Evolutionary conservation across 2,888 invertebrate genomes (phyloP).

Genomic region (Bhutanitis thaidina): DNA sequence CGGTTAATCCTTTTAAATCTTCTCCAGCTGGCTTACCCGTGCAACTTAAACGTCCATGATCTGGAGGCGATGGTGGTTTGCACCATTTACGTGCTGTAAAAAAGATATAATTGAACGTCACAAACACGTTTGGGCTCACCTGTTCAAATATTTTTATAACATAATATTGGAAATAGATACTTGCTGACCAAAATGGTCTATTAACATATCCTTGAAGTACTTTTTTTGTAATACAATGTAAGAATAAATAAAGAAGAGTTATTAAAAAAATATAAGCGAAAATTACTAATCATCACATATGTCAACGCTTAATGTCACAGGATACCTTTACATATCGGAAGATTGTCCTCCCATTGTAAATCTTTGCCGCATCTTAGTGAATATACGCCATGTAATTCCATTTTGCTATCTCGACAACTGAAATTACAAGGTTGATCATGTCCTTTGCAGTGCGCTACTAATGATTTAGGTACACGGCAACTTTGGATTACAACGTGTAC

Average conservation of each 20-base stretch:
- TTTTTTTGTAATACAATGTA: too few species aligned
- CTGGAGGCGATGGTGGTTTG: constrained; percentile 44
- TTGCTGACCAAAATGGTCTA: too few species aligned
- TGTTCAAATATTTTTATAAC: too few species aligned
- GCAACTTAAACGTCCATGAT: constrained; percentile 56
- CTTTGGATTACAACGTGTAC: constrained; percentile 61
- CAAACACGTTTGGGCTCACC: too few species aligned
- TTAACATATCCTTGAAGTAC: too few species aligned
- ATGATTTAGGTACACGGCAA: constrained; percentile 57
- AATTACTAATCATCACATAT: too few species aligned
- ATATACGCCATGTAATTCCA: constrained; percentile 45
- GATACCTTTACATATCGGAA: constrained; percentile 59
- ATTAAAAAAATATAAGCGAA: too few species aligned
- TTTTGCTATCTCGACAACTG: constrained; percentile 49
- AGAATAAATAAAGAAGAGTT: too few species aligned
- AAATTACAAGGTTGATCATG: constrained; percentile 54
- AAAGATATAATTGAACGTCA: not conserved
- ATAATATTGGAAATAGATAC: too few species aligned
- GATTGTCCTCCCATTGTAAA: constrained; percentile 53
- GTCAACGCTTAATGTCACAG: too few species aligned
- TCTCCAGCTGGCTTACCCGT: constrained; percentile 39
- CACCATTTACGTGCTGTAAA: constrained; percentile 55
- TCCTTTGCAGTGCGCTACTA: constrained; percentile 49
- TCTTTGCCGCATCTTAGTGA: constrained; percentile 48
- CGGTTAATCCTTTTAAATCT: constrained; percentile 38